Conservation (phyloP, 2,888 invertebrate genomes). For the Harpagoxenus sublaevis region DNA sequence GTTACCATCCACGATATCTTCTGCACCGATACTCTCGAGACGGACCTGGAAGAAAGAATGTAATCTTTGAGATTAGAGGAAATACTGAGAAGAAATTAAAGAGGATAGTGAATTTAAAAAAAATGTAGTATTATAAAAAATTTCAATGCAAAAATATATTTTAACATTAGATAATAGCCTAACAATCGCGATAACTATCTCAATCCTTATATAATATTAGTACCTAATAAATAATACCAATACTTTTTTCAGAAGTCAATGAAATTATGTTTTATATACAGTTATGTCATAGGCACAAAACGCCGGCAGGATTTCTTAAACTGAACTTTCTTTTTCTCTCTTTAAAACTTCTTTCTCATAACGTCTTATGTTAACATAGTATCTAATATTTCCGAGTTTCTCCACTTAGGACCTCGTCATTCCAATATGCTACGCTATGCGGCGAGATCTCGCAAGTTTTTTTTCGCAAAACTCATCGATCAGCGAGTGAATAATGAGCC, state of each 20-base stretch:
- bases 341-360: background rate
- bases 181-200: background rate
- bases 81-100: background rate
- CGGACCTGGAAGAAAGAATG: constrained; percentile 90
- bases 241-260: background rate
- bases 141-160: background rate
- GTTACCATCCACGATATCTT: constrained; percentile 99
- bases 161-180: background rate
- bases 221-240: background rate
- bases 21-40: constrained; percentile 99
- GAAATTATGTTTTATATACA: background rate
- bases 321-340: background rate
- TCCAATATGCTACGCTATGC: background rate
- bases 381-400: constrained; percentile 30
- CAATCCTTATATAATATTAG: background rate
- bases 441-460: background rate
- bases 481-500: constrained; percentile 61
- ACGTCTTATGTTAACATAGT: background rate
- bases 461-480: constrained; percentile 35
- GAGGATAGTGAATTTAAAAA: background rate
- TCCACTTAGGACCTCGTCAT: constrained; percentile 11
- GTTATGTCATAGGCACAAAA: background rate
- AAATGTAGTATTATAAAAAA: background rate
- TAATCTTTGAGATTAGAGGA: background rate
- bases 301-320: background rate